Evolutionary conservation across 2,888 invertebrate genomes (phyloP).

Genomic region (Xylophagus ater): DNA sequence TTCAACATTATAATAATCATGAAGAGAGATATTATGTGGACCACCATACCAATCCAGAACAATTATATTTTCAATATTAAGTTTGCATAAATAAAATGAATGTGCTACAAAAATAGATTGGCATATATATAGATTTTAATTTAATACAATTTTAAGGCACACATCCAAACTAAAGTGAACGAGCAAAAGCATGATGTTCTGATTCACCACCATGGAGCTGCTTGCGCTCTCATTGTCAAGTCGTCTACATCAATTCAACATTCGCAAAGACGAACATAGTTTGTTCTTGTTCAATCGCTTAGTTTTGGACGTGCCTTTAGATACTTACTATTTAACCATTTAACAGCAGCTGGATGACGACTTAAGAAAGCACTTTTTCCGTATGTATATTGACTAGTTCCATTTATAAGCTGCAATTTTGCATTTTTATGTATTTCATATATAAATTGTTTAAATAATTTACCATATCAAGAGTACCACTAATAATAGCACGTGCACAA

Average conservation of each 20-base stretch:
- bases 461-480: constrained; percentile 7
- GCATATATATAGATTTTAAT: no score
- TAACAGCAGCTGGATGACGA: constrained; percentile 16
- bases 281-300: background rate
- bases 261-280: constrained; percentile 9
- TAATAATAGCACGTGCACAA: constrained; percentile 16
- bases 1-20: constrained; percentile 4
- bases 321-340: constrained; percentile 9
- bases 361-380: constrained; percentile 12
- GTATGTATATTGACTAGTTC: constrained; percentile 12
- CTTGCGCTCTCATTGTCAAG: no score
- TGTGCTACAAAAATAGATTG: constrained; percentile 54
- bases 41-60: constrained; percentile 68
- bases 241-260: no score
- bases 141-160: no score
- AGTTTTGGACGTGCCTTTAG: no score
- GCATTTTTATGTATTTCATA: background rate
- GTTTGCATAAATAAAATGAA: constrained; percentile 59
- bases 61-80: constrained; percentile 56
- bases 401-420: constrained; percentile 5
- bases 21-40: constrained; percentile 29
- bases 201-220: no score
- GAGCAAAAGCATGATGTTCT: no score
- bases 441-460: background rate
- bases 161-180: no score